These are phyloP conservation scores for Oostethus manadensis DNA, from an alignment of 2,113 vertebrate species.

Conservation along the genomic window DNA sequence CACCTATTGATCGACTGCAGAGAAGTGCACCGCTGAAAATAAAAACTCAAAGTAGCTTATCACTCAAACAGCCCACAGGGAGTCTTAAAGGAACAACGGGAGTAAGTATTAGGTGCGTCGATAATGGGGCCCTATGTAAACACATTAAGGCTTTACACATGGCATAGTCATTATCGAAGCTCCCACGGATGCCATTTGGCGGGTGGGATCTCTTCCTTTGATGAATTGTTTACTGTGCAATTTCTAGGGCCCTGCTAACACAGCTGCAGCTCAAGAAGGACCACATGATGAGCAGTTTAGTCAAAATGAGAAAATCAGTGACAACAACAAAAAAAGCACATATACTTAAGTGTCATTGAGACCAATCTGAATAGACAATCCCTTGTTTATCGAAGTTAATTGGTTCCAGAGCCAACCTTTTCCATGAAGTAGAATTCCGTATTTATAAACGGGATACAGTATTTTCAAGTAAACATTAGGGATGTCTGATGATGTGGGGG, in stretches of 20 bases:
- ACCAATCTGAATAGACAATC: too few relatives aligned
- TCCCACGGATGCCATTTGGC: conserved; percentile 40
- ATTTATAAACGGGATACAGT: too few relatives aligned
- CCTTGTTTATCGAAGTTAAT: too few relatives aligned
- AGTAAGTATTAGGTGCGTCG: conserved; percentile 52
- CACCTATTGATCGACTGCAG: conserved; percentile 63
- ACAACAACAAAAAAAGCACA: conserved; percentile 6
- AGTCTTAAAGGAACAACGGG: conserved; percentile 60
- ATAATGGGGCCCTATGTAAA: conserved; percentile 64
- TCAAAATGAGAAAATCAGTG: neutral
- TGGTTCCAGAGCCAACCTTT: too few relatives aligned
- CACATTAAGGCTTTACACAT: conserved; percentile 63
- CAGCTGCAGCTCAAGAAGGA: conserved; percentile 18
- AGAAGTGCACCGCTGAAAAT: conserved; percentile 45
- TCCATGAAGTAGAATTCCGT: too few relatives aligned
- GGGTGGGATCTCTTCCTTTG: conserved; percentile 39
- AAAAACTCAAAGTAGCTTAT: conserved; percentile 61
- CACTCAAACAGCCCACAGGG: conserved; percentile 63
- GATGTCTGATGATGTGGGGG: too few relatives aligned
- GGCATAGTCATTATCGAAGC: conserved; percentile 50
- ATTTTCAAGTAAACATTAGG: too few relatives aligned
- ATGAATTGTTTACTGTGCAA: conserved; percentile 24
- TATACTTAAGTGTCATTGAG: neutral
- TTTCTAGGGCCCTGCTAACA: conserved; percentile 39
- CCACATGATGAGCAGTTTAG: conserved; percentile 2